Conservation (phyloP, 1,140 invertebrate species). For the Caenorhabditis brenneri region DNA sequence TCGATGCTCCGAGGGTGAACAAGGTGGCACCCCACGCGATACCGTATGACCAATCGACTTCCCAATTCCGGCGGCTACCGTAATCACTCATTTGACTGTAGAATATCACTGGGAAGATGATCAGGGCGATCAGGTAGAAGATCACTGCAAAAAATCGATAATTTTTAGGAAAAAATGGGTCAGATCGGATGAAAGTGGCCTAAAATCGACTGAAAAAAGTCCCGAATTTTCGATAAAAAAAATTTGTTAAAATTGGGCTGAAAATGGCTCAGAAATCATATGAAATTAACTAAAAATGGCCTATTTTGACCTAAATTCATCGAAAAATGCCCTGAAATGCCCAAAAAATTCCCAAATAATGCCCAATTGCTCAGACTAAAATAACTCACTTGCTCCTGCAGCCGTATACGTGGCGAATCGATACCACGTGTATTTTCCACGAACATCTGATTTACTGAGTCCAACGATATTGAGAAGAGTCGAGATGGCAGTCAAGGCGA, state of each 20-base stretch:
- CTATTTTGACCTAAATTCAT: too few relatives aligned
- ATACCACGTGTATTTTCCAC: slow-evolving; percentile 91
- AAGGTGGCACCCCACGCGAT: slow-evolving; percentile 95
- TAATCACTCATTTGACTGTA: slow-evolving; percentile 83
- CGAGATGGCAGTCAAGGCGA: slow-evolving; percentile 85
- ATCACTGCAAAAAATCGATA: slow-evolving; percentile 79
- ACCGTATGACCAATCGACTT: slow-evolving; percentile 83
- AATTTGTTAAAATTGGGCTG: too few relatives aligned
- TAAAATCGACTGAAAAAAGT: too few relatives aligned
- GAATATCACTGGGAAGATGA: slow-evolving; percentile 94
- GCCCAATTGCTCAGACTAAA: too few relatives aligned
- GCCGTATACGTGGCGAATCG: slow-evolving; percentile 89
- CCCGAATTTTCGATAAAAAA: too few relatives aligned
- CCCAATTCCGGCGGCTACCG: slow-evolving; percentile 76
- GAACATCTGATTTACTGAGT: slow-evolving; percentile 85
- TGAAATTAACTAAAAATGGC: too few relatives aligned
- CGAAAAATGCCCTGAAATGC: too few relatives aligned
- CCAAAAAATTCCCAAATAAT: too few relatives aligned
- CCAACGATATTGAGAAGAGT: slow-evolving; percentile 87
- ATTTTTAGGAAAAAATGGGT: too few relatives aligned
- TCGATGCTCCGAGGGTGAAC: slow-evolving; percentile 89
- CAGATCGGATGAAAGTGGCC: too few relatives aligned
- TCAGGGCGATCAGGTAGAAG: slow-evolving; percentile 86
- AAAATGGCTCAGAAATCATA: too few relatives aligned
- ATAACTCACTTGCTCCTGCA: slow-evolving; percentile 84